phyloP scores from a whole-genome alignment of 64 coral and sea anemone genomes.

The Stichodactyla mertensii region DNA sequence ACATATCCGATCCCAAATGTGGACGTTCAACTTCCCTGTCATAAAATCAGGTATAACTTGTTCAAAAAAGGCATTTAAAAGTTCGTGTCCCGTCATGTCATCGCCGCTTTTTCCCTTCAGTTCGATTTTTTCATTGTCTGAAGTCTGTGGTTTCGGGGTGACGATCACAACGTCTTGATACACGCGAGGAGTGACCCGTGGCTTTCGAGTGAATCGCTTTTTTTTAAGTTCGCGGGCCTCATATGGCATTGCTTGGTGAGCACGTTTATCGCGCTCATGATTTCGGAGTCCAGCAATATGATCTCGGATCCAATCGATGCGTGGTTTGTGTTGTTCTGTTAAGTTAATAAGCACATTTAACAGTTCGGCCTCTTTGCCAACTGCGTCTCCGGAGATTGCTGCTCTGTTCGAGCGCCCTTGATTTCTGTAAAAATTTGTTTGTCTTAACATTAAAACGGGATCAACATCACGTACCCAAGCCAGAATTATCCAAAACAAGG shows the following conservation, averaged over 20 bases:
- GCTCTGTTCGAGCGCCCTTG: background rate
- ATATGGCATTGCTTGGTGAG: background rate
- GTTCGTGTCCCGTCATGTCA: constrained; percentile 24
- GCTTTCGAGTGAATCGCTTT: constrained; percentile 15
- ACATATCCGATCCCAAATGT: constrained; percentile 78
- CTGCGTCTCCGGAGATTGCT: background rate
- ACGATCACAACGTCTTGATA: constrained; percentile 19
- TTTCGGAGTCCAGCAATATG: background rate
- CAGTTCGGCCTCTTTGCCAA: background rate
- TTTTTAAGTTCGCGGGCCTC: background rate
- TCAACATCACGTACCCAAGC: background rate
- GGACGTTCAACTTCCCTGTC: constrained; percentile 64
- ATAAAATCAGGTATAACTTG: constrained; percentile 66
- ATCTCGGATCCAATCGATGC: background rate
- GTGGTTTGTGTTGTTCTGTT: background rate
- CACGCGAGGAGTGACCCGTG: constrained; percentile 8
- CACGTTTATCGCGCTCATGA: background rate
- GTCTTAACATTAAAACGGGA: background rate
- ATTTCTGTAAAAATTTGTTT: background rate
- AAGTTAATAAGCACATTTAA: background rate
- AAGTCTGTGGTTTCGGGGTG: background rate
- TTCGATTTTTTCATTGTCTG: background rate
- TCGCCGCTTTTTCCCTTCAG: background rate
- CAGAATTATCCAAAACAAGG: background rate
- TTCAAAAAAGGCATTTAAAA: constrained; percentile 70